Base-by-base conservation (phyloP, 2,797 vertebrate species). In the Diceros bicornis region DNA sequence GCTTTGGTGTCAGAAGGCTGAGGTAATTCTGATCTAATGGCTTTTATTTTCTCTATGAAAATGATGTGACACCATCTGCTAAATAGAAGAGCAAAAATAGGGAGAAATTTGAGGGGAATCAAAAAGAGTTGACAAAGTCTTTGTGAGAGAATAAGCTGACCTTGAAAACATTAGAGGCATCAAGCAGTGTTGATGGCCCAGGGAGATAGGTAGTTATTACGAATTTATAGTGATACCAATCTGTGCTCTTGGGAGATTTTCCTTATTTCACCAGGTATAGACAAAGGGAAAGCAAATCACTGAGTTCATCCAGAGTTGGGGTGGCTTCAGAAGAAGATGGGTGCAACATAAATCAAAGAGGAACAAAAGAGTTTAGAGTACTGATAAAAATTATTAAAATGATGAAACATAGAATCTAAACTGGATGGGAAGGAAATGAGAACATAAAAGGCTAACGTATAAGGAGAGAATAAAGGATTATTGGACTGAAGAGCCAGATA, bases 41-140 rank as follows among this genome's bases (percentile, higher is more conserved):
- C 59, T 94, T 93, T 91, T 74, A 47, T 72, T 82, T 93, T 61
- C 29, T 61, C 74, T 85, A 41, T 61, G 44, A 94, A 97, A 95
- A 83, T 14, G 4, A 50, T 2, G 64, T 34, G 47, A 50, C 3
- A 69, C 69, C 18, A 89, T 57, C 50, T 92, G 7, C 25, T 52
- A 84, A 64, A 16, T 90, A 44, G 57, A 91, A 34, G 7, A 95
- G 20, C 12, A 86, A 82, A 91, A 37, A 68, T 0, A 78, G 1
- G 41, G n/a, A 59, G 27, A 62, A 21, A 93, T 69, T 44, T 95
- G 34, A 96, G 37, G 32, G 62, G 1, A 74, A 90, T 20, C 16
- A 52, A 69, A 91, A 88, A 34, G 66, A 75, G 79, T 3, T 55
- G 2, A 79, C 84, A 77, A 4, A 59, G 34, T 94, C 50, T 93